Base-by-base conservation (phyloP, 2,113 vertebrate genomes). In the Serilophus lunatus region DNA sequence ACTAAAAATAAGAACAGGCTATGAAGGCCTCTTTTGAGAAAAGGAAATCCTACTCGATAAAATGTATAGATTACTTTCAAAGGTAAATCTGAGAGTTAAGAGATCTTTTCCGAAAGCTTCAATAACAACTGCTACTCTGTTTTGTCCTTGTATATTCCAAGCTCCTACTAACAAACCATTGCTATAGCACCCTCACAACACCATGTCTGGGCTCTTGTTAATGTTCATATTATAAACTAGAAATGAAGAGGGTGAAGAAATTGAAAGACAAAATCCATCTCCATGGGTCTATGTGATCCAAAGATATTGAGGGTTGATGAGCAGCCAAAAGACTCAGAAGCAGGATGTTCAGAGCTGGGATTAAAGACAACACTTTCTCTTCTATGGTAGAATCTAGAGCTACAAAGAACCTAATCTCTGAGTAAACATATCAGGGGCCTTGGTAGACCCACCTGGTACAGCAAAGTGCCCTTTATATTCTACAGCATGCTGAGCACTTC, bases 361-460 rank as follows among this genome's bases (percentile, higher is more conserved):
- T 90, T 95, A 92, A 85, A 90, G 19, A 64, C 51, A 80, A 66
- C 61, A 75, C 87, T 93, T 95, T 92, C 60, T 31, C 78, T 95
- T 94, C 74, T 74, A 6, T 14, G 35, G 68, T 51, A 88, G 80
- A 86, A 64, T 38, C 65, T 75, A 82, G 33, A 64, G 65, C 72
- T 83, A 71, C 74, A 71, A 54, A 72, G 53, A 82, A 53, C 36
- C n/a, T 65, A 90, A 91, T 82, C 63, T 42, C 70, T 76, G 65
- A 64, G 70, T 82, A 82, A 92, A 70, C 49, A 84, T 38, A 56
- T 35, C 38, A 57, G 28, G 26, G 28, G 53, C 40, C 33, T 60
- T 12, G 29, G 54, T 47, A 45, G 64, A 25, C 35, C 26, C 44
- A 54, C 13, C 42, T n/a, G 17, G 12, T 31, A 40, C 35, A 51